Percentiles rank a stretch among this genome's conserved stretches.
phyloP scores from a whole-genome alignment of 2,113 vertebrate genomes.

The Peromyscus leucopus region DNA sequence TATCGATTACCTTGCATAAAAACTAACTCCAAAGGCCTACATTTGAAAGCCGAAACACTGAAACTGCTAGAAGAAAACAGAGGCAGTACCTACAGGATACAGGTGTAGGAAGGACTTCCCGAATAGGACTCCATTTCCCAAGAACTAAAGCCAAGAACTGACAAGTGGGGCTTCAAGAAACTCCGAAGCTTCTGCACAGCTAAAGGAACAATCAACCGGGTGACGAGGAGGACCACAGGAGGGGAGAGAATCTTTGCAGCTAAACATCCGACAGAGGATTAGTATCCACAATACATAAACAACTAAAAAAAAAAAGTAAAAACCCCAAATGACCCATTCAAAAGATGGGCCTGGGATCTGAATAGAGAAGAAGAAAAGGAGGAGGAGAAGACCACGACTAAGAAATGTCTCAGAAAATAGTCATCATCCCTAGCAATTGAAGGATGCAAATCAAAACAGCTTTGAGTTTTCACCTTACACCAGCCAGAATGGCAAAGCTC shows the following conservation, averaged over 20 bases:
- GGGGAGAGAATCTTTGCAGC: background rate
- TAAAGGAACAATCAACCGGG: background rate
- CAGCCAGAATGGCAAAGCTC: background rate
- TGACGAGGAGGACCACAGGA: background rate
- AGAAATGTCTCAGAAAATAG: background rate
- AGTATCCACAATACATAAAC: background rate
- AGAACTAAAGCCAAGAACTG: too few species aligned
- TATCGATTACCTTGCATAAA: background rate
- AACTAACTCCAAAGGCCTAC: background rate
- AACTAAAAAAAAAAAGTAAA: background rate
- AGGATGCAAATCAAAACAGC: too few species aligned
- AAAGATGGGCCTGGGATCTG: background rate
- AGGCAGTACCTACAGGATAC: background rate
- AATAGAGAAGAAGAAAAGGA: background rate
- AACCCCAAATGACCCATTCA: background rate
- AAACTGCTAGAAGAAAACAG: background rate
- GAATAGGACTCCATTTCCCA: background rate
- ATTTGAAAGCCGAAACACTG: background rate
- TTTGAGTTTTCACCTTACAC: background rate
- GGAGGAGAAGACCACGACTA: background rate
- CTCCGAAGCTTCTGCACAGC: background rate
- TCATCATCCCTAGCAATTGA: background rate
- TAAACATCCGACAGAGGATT: background rate
- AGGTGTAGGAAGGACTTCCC: background rate
- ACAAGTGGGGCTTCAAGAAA: background rate